Conservation (phyloP, 2,888 invertebrate genomes). For the Euclidia mi region DNA sequence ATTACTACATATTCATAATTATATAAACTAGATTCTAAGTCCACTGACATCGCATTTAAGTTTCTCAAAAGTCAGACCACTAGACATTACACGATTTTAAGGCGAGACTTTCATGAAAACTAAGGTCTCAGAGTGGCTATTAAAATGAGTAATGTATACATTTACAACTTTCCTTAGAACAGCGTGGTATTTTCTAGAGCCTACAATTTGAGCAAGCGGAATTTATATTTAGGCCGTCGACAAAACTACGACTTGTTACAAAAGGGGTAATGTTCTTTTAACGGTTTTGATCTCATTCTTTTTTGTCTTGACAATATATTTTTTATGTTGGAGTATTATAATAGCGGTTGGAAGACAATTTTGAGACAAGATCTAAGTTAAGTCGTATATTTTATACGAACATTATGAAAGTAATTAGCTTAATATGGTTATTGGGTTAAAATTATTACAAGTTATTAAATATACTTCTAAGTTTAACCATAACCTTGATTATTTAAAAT, state of each 20-base stretch:
- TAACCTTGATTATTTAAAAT: too few species aligned
- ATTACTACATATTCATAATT: too few species aligned
- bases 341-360: too few species aligned
- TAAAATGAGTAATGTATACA: slow-evolving; percentile 52
- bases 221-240: slow-evolving; percentile 22
- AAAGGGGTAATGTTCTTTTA: slow-evolving; percentile 5
- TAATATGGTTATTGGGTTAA: too few species aligned
- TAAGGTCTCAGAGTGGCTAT: slow-evolving; percentile 44
- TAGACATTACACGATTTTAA: slow-evolving; percentile 29
- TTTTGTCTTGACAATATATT: not conserved
- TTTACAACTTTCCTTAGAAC: slow-evolving; percentile 35
- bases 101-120: slow-evolving; percentile 39
- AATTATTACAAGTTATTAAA: too few species aligned
- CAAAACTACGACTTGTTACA: slow-evolving; percentile 2
- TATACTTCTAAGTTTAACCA: too few species aligned
- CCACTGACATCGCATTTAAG: slow-evolving; percentile 1
- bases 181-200: slow-evolving; percentile 14
- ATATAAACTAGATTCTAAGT: too few species aligned
- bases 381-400: too few species aligned
- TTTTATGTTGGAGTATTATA: too few species aligned
- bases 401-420: too few species aligned
- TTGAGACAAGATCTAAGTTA: too few species aligned
- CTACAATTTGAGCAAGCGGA: slow-evolving; percentile 12
- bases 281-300: slow-evolving; percentile 1
- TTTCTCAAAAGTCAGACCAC: slow-evolving; percentile 22